phyloP scores from a whole-genome alignment of 1,140 invertebrate species.

The Lerema accius region DNA sequence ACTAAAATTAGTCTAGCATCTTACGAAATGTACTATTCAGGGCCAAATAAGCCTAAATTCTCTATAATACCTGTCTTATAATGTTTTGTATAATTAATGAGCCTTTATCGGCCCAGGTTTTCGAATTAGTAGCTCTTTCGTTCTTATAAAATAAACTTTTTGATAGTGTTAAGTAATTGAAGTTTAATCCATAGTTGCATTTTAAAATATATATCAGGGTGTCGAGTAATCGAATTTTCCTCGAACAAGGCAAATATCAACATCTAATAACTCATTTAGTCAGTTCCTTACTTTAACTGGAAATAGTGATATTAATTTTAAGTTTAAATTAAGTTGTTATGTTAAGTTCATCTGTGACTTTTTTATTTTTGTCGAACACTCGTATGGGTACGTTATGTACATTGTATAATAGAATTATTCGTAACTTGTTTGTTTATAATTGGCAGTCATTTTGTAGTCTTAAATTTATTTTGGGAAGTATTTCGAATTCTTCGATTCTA shows the following conservation, averaged over 20 bases:
- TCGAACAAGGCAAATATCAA: conserved; percentile 14
- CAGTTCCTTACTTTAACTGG: conserved; percentile 70
- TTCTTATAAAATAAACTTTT: too few relatives aligned
- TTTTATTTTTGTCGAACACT: conserved; percentile 4
- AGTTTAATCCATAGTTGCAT: too few relatives aligned
- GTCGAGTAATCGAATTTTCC: background rate
- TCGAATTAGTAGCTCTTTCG: too few relatives aligned
- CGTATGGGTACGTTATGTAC: conserved; percentile 15
- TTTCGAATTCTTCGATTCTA: conserved; percentile 13
- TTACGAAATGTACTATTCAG: too few relatives aligned
- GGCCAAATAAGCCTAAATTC: too few relatives aligned
- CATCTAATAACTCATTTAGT: conserved; percentile 35
- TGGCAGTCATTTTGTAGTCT: conserved; percentile 10
- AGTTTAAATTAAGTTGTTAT: conserved; percentile 50
- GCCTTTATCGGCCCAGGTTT: too few relatives aligned
- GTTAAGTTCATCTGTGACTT: conserved; percentile 22
- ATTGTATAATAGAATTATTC: background rate
- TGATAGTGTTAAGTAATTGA: background rate
- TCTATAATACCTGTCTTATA: too few relatives aligned
- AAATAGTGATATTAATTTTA: conserved; percentile 75
- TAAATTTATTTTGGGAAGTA: conserved; percentile 13
- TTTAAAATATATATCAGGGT: conserved; percentile 15
- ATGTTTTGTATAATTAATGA: too few relatives aligned
- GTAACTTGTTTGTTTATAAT: conserved; percentile 5
- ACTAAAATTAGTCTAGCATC: too few relatives aligned